Evolutionary conservation across 2,113 vertebrate genomes (phyloP).

Genomic region (Stigmatopora argus): DNA sequence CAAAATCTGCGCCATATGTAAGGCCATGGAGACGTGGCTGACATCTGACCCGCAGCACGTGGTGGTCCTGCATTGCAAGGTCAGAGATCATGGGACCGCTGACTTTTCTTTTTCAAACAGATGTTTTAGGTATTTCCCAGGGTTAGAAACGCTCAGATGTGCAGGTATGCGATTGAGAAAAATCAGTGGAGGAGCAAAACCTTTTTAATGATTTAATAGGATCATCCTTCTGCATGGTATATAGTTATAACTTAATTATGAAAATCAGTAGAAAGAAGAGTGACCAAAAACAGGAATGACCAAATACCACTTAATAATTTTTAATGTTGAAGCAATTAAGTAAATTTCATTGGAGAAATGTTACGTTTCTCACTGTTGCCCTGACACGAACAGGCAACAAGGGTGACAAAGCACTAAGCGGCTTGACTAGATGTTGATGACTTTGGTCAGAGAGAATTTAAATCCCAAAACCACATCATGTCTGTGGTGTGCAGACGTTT

Average conservation of each 20-base stretch:
- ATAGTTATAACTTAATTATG: not conserved
- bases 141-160: slow-evolving; percentile 8
- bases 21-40: slow-evolving; percentile 89
- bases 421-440: slow-evolving; percentile 29
- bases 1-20: slow-evolving; percentile 89
- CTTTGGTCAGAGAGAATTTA: slow-evolving; percentile 31
- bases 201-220: not conserved
- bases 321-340: not conserved
- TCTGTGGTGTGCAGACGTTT: slow-evolving; percentile 33
- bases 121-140: slow-evolving; percentile 17
- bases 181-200: not conserved
- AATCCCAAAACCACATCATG: slow-evolving; percentile 46
- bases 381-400: slow-evolving; percentile 12
- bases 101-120: slow-evolving; percentile 8
- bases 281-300: not conserved
- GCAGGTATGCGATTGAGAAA: not conserved
- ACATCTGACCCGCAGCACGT: slow-evolving; percentile 85
- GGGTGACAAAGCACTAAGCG: slow-evolving; percentile 21
- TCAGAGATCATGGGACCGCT: slow-evolving; percentile 52
- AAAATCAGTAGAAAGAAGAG: not conserved
- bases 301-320: no score
- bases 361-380: slow-evolving; percentile 6
- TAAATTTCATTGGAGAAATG: not conserved
- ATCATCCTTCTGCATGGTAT: not conserved
- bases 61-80: slow-evolving; percentile 90